Conservation (phyloP, 2,113 vertebrate genomes). For the Colistium nudipinnis region DNA sequence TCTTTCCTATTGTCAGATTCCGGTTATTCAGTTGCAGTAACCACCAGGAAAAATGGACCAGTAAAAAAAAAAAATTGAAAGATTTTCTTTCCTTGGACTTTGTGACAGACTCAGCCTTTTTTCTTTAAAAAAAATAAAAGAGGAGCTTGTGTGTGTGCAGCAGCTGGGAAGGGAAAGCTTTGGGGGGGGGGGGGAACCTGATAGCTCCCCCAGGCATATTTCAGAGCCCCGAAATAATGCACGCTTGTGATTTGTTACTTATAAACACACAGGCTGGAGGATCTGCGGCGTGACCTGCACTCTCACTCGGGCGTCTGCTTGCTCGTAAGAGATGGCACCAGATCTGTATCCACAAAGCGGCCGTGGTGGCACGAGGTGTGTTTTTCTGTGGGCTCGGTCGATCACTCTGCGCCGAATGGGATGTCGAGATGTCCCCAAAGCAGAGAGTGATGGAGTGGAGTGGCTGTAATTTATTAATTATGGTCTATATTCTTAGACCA, state of each 20-base stretch:
- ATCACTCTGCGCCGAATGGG: slow-evolving; percentile 67
- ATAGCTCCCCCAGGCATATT: slow-evolving; percentile 76
- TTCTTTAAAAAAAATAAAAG: slow-evolving; percentile 54
- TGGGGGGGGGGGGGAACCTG: slow-evolving; percentile 45
- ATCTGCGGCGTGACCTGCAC: slow-evolving; percentile 59
- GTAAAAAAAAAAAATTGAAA: slow-evolving; percentile 13
- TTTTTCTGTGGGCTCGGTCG: slow-evolving; percentile 52
- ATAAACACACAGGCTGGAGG: slow-evolving; percentile 72
- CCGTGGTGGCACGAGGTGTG: slow-evolving; percentile 47
- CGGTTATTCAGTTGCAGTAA: not conserved
- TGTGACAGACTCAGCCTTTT: slow-evolving; percentile 14
- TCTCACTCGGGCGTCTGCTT: slow-evolving; percentile 63
- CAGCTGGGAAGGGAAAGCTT: slow-evolving; percentile 69
- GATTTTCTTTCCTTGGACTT: not conserved
- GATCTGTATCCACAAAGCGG: slow-evolving; percentile 52
- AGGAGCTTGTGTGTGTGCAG: slow-evolving; percentile 51
- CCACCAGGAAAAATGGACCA: not conserved
- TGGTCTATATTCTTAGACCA: slow-evolving; percentile 78
- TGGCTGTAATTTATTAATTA: slow-evolving; percentile 81
- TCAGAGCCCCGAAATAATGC: slow-evolving; percentile 76
- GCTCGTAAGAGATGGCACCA: slow-evolving; percentile 53
- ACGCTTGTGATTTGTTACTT: slow-evolving; percentile 81
- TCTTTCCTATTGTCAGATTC: not conserved
- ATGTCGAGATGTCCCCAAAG: slow-evolving; percentile 69
- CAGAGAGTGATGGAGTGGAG: slow-evolving; percentile 78